Conservation (phyloP, 1,140 invertebrate genomes). For the Eciton burchellii region DNA sequence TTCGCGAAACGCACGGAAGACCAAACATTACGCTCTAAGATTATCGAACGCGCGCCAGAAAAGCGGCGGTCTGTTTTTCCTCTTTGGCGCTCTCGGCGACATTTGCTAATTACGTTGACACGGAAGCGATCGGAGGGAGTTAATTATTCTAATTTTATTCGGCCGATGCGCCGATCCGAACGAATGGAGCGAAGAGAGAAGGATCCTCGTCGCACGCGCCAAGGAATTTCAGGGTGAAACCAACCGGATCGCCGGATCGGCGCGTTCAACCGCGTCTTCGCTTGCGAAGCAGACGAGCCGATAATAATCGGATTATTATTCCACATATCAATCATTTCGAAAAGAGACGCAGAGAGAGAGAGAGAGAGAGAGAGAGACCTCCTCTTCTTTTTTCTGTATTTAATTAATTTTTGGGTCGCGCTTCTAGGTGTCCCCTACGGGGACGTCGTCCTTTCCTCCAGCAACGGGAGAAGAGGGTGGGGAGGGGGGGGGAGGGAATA, state of each 20-base stretch:
- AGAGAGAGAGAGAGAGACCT: background rate
- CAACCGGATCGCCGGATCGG: background rate
- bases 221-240: conserved; percentile 26
- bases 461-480: too few relatives aligned
- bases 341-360: background rate
- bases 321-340: conserved; percentile 23
- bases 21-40: conserved; percentile 18
- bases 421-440: background rate
- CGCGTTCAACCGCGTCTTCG: background rate
- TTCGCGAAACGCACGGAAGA: background rate
- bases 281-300: conserved; percentile 1
- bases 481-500: too few relatives aligned
- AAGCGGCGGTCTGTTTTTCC: conserved; percentile 14
- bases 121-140: conserved; percentile 20
- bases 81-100: background rate
- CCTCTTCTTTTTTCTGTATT: background rate
- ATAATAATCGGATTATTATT: conserved; percentile 39
- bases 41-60: conserved; percentile 12
- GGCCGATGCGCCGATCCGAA: conserved; percentile 1
- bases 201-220: conserved; percentile 20
- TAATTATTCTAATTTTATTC: conserved; percentile 46
- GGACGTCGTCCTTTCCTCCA: background rate
- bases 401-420: conserved; percentile 26
- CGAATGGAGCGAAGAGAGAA: conserved; percentile 12
- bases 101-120: conserved; percentile 42